Evolutionary conservation across 1,140 invertebrate genomes (phyloP).

Genomic region (Scaptodrosophila lebanonensis): DNA sequence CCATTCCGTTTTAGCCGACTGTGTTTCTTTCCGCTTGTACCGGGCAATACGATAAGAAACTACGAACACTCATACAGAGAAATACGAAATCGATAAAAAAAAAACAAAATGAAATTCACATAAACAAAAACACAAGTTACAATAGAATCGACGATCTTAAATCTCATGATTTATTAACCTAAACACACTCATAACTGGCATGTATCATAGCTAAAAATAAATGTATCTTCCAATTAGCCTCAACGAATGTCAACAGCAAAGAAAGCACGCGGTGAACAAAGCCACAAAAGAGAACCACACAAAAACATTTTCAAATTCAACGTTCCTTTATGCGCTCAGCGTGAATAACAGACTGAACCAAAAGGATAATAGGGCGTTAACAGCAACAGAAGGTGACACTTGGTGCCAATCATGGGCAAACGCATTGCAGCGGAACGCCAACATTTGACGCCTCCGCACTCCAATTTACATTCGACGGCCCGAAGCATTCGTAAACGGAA

Average conservation of each 20-base stretch:
- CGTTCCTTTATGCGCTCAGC: constrained; percentile 27
- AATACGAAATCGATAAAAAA: constrained; percentile 31
- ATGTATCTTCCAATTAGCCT: constrained; percentile 7
- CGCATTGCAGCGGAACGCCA: constrained; percentile 53
- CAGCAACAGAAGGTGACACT: constrained; percentile 4
- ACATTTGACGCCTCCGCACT: constrained; percentile 15
- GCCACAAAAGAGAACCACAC: constrained; percentile 44
- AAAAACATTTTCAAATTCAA: constrained; percentile 22
- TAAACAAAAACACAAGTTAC: not conserved
- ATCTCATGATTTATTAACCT: too few relatives aligned
- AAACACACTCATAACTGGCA: too few relatives aligned
- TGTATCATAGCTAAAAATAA: constrained; percentile 25
- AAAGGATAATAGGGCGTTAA: constrained; percentile 1
- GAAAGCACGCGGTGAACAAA: constrained; percentile 32
- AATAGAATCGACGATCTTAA: too few relatives aligned
- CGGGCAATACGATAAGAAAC: too few relatives aligned
- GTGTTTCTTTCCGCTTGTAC: constrained; percentile 29
- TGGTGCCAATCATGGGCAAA: constrained; percentile 45
- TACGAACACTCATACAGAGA: too few relatives aligned
- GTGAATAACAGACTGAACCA: constrained; percentile 28
- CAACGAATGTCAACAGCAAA: constrained; percentile 33
- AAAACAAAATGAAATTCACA: constrained; percentile 3
- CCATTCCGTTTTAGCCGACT: constrained; percentile 30
- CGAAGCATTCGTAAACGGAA: constrained; percentile 63
- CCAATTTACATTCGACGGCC: constrained; percentile 24